Conservation (phyloP, 2,113 vertebrate genomes). For the Rhea pennata region DNA sequence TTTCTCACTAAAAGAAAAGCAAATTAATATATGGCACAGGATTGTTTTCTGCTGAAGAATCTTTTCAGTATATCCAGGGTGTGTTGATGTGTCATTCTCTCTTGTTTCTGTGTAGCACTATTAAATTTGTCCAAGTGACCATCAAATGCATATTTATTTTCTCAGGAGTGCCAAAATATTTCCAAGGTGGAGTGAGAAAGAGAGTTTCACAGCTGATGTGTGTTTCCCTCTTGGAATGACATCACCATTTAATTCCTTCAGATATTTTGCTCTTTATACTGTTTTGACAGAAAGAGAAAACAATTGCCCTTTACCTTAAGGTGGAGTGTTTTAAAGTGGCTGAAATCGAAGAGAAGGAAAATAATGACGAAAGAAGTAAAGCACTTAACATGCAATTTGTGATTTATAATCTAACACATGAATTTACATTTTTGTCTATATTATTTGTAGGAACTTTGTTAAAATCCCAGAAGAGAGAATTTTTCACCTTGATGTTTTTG, state of each 20-base stretch:
- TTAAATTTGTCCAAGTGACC: constrained; percentile 63
- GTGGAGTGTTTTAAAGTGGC: neutral
- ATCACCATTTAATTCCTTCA: constrained; percentile 76
- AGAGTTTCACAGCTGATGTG: constrained; percentile 69
- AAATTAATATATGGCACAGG: constrained; percentile 11
- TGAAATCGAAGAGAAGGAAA: neutral
- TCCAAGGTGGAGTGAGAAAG: constrained; percentile 77
- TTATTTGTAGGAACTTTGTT: neutral
- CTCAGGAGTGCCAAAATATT: constrained; percentile 71
- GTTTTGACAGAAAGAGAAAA: constrained; percentile 12
- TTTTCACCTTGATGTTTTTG: neutral
- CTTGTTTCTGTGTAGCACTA: constrained; percentile 25
- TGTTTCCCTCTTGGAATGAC: constrained; percentile 74
- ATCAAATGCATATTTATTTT: constrained; percentile 75
- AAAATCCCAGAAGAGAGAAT: neutral
- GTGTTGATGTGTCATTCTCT: constrained; percentile 59
- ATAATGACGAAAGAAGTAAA: neutral
- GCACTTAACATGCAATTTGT: neutral
- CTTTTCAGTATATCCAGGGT: constrained; percentile 53
- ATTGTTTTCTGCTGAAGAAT: constrained; percentile 57
- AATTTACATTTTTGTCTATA: neutral
- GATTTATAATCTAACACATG: neutral
- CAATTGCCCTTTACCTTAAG: neutral
- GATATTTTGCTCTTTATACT: constrained; percentile 69
- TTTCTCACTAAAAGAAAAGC: neutral